phyloP scores from a whole-genome alignment of 2,797 vertebrate genomes.

The Bucorvus abyssinicus region DNA sequence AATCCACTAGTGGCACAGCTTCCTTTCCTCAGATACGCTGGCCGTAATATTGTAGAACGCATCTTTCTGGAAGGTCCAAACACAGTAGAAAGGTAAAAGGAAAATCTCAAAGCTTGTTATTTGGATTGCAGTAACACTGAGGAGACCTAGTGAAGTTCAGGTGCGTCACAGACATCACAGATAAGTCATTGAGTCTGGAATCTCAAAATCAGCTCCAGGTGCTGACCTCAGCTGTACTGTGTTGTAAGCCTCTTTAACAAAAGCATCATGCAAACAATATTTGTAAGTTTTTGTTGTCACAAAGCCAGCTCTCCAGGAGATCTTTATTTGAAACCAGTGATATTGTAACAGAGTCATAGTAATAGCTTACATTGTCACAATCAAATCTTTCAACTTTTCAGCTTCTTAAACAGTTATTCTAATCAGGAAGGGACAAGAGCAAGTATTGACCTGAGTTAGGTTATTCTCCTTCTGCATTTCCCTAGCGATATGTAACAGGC shows the following conservation, averaged over 20 bases:
- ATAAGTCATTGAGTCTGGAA: neutral
- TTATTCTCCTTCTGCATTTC: neutral
- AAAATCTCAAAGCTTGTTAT: neutral
- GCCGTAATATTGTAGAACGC: accelerated
- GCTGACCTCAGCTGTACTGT: neutral
- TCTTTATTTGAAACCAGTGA: neutral
- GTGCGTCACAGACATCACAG: neutral
- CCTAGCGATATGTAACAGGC: neutral
- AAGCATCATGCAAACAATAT: neutral
- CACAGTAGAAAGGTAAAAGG: neutral
- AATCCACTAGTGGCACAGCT: neutral
- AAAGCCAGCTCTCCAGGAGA: neutral
- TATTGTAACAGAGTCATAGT: neutral
- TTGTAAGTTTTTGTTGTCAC: neutral
- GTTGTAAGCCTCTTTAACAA: neutral
- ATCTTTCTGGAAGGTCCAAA: neutral
- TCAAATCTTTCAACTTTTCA: neutral
- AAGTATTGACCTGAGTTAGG: neutral
- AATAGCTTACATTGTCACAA: neutral
- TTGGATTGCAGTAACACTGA: neutral
- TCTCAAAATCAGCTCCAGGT: neutral
- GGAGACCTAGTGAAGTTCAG: neutral
- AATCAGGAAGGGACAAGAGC: neutral
- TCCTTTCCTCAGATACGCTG: neutral
- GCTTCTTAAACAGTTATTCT: neutral